A percentile compares a stretch with the other conserved stretches of the same genome.
Conservation (phyloP, 2,797 vertebrate species). For the Rhinoraja longicauda region DNA sequence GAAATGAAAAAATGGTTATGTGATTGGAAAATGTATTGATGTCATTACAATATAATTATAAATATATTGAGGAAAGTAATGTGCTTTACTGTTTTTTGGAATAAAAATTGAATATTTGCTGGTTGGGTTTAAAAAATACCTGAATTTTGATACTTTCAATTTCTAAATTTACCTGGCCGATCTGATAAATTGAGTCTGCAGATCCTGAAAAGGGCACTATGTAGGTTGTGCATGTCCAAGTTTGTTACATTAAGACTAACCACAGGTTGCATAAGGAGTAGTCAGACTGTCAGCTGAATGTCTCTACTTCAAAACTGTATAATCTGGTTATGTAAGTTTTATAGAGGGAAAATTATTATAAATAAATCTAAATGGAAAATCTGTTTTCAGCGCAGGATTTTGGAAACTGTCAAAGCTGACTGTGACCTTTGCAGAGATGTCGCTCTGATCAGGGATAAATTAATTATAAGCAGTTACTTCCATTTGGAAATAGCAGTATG, state of each 20-base stretch:
- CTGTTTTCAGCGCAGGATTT: not conserved
- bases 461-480: not conserved
- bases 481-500: not conserved
- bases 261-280: not conserved
- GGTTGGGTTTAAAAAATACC: not conserved
- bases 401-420: not conserved
- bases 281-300: not conserved
- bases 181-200: not conserved
- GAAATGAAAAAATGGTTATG: not conserved
- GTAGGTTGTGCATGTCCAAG: not conserved
- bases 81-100: not conserved
- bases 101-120: too few species aligned
- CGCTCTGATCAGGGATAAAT: not conserved
- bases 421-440: not conserved
- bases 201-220: not conserved
- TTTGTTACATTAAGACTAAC: not conserved
- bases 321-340: not conserved
- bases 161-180: not conserved
- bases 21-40: not conserved
- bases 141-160: not conserved
- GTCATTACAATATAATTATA: not conserved
- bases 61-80: not conserved
- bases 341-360: not conserved
- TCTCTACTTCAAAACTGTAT: not conserved
- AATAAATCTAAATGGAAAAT: not conserved